Evolutionary conservation across 2,888 invertebrate species (phyloP).

Genomic region (Agriopis marginaria): DNA sequence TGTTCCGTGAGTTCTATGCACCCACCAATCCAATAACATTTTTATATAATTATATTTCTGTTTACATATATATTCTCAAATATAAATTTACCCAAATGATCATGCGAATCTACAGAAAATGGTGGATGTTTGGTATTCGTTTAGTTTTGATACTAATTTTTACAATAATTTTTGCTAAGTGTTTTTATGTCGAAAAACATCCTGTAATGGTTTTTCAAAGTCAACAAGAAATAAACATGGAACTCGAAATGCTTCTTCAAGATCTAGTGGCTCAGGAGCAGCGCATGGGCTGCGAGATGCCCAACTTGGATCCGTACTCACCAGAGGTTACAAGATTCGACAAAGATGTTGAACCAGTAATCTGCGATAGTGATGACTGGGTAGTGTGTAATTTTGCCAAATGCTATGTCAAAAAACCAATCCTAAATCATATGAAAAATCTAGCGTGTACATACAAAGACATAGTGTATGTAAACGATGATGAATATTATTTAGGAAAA

Average conservation of each 20-base stretch:
- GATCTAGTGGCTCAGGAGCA: conserved; percentile 62
- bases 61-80: background rate
- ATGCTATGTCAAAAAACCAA: conserved; percentile 57
- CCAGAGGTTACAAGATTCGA: conserved; percentile 91
- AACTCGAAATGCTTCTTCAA: conserved; percentile 49
- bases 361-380: conserved; percentile 91
- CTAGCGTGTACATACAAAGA: conserved; percentile 56
- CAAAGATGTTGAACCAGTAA: conserved; percentile 86
- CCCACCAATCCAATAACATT: too few species aligned
- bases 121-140: background rate
- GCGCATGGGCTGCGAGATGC: conserved; percentile 70
- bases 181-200: background rate
- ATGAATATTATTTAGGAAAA: conserved; percentile 40
- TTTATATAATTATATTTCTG: too few species aligned
- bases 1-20: too few species aligned
- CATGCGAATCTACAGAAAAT: conserved; percentile 1
- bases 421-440: conserved; percentile 45
- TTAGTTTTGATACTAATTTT: background rate
- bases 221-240: background rate
- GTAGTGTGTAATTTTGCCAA: conserved; percentile 87
- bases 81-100: background rate
- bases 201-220: background rate
- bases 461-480: conserved; percentile 54
- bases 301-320: conserved; percentile 81
- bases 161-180: background rate